A percentile compares a stretch with the other conserved stretches of the same genome.
Evolutionary conservation across 2,888 invertebrate genomes (phyloP).

Genomic region (Silvanus unidentatus): DNA sequence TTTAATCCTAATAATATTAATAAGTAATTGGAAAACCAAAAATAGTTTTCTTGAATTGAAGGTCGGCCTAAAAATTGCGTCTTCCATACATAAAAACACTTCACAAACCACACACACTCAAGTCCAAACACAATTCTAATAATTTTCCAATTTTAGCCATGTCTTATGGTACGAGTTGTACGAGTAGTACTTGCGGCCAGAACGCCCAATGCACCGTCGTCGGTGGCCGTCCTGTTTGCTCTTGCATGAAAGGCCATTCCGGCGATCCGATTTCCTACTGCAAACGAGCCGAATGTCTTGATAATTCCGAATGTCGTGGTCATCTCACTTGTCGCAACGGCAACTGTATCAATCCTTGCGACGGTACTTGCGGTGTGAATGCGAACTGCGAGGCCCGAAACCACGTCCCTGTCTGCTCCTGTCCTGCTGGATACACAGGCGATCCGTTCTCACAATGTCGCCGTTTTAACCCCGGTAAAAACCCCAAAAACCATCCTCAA

Average conservation of each 20-base stretch:
- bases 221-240: constrained; percentile 72
- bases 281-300: constrained; percentile 51
- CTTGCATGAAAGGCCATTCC: constrained; percentile 71
- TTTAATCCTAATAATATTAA: too few relatives aligned
- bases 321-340: constrained; percentile 69
- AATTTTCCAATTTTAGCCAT: constrained; percentile 13
- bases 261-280: constrained; percentile 74
- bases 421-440: constrained; percentile 72
- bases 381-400: constrained; percentile 73
- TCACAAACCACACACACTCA: background rate
- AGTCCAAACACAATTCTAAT: too few relatives aligned
- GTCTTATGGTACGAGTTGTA: constrained; percentile 34
- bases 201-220: constrained; percentile 59
- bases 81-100: background rate
- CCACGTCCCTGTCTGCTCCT: constrained; percentile 73
- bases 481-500: constrained; percentile 35
- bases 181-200: constrained; percentile 59
- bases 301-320: constrained; percentile 69
- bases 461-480: constrained; percentile 73
- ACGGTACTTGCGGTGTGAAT: constrained; percentile 67
- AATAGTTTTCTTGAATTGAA: background rate
- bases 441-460: constrained; percentile 70
- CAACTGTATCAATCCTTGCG: constrained; percentile 74
- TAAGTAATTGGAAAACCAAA: background rate
- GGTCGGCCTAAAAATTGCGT: background rate